These are phyloP conservation scores for Diceros bicornis DNA, from an alignment of 2,797 vertebrate species.

Conservation along the genomic window DNA sequence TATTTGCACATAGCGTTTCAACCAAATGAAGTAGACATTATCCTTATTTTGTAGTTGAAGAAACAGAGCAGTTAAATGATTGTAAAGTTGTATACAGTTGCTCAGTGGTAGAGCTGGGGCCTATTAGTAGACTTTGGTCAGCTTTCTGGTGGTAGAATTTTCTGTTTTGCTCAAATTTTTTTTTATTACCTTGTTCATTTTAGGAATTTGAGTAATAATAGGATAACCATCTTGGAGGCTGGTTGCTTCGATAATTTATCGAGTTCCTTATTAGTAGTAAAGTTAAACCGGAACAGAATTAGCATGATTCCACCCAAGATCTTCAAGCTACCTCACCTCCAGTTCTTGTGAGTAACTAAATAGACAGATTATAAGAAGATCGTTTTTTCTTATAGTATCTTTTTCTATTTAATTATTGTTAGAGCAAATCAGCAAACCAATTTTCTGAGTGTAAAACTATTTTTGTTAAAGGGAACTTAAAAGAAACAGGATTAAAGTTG, in stretches of 20 bases:
- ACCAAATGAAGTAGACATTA: neutral
- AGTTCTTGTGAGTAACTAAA: slow-evolving; percentile 95
- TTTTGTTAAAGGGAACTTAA: slow-evolving; percentile 94
- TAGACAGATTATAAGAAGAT: slow-evolving; percentile 30
- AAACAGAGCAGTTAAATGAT: slow-evolving; percentile 59
- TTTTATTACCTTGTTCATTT: slow-evolving; percentile 71
- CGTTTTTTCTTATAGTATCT: neutral
- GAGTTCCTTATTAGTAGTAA: slow-evolving; percentile 95
- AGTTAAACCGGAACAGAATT: slow-evolving; percentile 97
- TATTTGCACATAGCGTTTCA: neutral
- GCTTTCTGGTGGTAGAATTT: slow-evolving; percentile 54
- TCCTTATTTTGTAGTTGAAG: slow-evolving; percentile 54
- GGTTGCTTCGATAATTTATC: slow-evolving; percentile 98
- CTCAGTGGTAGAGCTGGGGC: neutral
- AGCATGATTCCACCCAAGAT: slow-evolving; percentile 95
- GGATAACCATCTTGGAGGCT: slow-evolving; percentile 95
- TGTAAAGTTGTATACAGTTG: neutral
- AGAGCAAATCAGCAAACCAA: neutral
- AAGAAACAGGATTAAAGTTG: slow-evolving; percentile 96
- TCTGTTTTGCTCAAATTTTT: neutral
- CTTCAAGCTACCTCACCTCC: slow-evolving; percentile 96
- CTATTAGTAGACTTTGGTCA: neutral
- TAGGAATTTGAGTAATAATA: slow-evolving; percentile 99
- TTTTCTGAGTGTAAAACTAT: slow-evolving; percentile 17
- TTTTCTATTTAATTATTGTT: slow-evolving; percentile 62